These are phyloP conservation scores for Sorex maritimensis DNA, from an alignment of 2,797 vertebrate species.

Conservation along the genomic window DNA sequence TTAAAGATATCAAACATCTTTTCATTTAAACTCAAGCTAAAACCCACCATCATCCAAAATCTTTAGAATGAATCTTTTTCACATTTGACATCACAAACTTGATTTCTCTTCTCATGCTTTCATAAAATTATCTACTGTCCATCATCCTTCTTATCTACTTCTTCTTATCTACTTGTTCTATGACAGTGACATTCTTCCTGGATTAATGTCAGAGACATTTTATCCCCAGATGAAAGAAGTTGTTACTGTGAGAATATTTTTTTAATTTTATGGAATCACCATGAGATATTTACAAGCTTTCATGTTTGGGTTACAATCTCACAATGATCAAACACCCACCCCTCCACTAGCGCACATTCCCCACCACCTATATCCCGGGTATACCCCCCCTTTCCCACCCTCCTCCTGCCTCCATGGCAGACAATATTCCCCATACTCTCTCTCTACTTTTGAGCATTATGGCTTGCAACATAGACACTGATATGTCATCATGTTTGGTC, in stretches of 20 bases:
- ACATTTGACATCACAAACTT: constrained; percentile 37
- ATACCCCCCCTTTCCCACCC: too few relatives aligned
- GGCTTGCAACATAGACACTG: too few relatives aligned
- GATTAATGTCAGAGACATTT: constrained; percentile 60
- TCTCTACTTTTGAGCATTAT: too few relatives aligned
- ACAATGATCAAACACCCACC: too few relatives aligned
- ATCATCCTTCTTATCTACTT: constrained; percentile 46
- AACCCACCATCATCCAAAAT: background rate
- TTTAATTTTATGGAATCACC: too few relatives aligned
- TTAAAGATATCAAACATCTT: constrained; percentile 53
- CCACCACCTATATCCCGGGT: too few relatives aligned
- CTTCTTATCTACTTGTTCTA: background rate
- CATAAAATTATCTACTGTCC: constrained; percentile 51
- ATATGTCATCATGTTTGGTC: too few relatives aligned
- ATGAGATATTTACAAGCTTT: too few relatives aligned
- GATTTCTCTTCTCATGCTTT: constrained; percentile 57
- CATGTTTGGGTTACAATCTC: too few relatives aligned
- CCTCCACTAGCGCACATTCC: too few relatives aligned
- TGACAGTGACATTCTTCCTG: constrained; percentile 5
- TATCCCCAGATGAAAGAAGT: constrained; percentile 28
- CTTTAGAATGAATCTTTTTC: constrained; percentile 31
- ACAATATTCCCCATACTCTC: too few relatives aligned
- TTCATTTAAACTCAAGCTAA: constrained; percentile 21
- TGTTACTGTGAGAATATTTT: constrained; percentile 30
- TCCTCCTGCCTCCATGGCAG: too few relatives aligned